Conservation (phyloP, 2,888 invertebrate genomes). For the Synergus laeviventris region DNA sequence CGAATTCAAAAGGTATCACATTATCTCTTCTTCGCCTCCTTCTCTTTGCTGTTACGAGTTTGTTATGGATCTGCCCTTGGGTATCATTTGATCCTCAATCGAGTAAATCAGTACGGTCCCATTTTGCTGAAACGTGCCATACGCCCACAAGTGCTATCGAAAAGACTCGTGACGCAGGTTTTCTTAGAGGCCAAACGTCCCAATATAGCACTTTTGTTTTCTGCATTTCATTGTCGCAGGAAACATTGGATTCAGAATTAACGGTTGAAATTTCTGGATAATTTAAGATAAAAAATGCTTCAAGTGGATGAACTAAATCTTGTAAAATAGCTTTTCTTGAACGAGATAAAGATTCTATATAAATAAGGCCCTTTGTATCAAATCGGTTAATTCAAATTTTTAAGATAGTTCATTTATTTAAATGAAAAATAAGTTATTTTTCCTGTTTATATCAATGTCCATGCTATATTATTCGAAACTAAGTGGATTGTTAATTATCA, state of each 20-base stretch:
- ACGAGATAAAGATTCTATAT: no score
- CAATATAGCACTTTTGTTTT: conserved; percentile 3
- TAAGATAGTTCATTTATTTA: not conserved
- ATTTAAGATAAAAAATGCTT: not conserved
- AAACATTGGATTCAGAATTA: not conserved
- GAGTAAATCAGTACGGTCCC: conserved; percentile 7
- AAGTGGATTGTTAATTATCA: not conserved
- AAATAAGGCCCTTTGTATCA: no score
- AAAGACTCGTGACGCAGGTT: not conserved
- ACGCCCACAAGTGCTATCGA: conserved; percentile 1
- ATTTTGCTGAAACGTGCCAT: conserved; percentile 15
- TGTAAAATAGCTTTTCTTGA: no score
- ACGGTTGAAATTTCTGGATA: not conserved
- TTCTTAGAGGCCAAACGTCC: not conserved
- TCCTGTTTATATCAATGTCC: not conserved
- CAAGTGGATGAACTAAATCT: not conserved
- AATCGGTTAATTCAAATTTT: not conserved
- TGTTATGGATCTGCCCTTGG: conserved; percentile 11
- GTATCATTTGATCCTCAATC: conserved; percentile 21
- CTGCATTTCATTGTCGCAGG: not conserved
- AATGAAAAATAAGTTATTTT: not conserved
- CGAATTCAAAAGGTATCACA: not conserved
- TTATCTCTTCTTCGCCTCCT: not conserved
- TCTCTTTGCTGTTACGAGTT: conserved; percentile 4
- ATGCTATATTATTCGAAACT: not conserved